phyloP scores from a whole-genome alignment of 64 coral and sea anemone species.

The Acropora yongei region DNA sequence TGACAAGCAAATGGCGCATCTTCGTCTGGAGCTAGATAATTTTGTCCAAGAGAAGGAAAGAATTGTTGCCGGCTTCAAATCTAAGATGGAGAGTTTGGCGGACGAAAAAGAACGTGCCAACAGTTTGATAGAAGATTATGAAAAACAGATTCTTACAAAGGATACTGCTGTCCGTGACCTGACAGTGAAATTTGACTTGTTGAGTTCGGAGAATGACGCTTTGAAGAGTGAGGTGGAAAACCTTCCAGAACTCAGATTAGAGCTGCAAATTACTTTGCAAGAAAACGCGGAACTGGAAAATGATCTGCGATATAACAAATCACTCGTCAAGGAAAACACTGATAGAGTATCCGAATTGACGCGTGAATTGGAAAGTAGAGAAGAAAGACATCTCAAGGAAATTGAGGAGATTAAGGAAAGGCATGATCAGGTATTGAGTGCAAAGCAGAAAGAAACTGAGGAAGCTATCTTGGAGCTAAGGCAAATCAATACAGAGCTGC shows the following conservation, averaged over 20 bases:
- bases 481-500: constrained; percentile 22
- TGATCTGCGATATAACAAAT: background rate
- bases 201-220: constrained; percentile 1
- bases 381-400: background rate
- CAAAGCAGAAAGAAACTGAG: background rate
- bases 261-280: background rate
- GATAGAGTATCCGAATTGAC: constrained; percentile 10
- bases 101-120: constrained; percentile 59
- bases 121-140: constrained; percentile 22
- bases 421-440: background rate
- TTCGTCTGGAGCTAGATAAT: constrained; percentile 70
- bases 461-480: constrained; percentile 22
- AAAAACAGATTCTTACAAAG: constrained; percentile 67
- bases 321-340: background rate
- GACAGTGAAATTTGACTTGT: background rate
- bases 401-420: constrained; percentile 6
- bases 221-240: constrained; percentile 3
- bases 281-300: constrained; percentile 12
- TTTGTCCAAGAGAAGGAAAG: constrained; percentile 74
- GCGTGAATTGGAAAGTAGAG: background rate
- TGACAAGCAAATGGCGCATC: constrained; percentile 41
- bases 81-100: constrained; percentile 17
- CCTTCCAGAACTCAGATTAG: background rate
- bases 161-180: constrained; percentile 49
- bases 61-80: constrained; percentile 48